Evolutionary conservation across 2,797 vertebrate genomes (phyloP).

Genomic region (Lithobates pipiens): DNA sequence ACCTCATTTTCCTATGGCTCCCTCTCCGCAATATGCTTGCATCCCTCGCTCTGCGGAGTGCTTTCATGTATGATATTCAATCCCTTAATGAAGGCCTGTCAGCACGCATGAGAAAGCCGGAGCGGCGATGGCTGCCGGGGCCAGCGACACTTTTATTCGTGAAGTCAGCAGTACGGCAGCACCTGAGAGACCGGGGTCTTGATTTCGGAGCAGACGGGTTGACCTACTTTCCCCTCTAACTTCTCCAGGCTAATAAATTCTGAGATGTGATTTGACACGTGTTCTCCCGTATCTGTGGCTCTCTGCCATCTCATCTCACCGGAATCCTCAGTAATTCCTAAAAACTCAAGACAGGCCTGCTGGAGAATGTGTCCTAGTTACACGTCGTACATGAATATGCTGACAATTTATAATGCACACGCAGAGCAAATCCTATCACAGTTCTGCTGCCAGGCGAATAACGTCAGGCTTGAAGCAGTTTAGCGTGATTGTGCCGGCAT

Average conservation of each 20-base stretch:
- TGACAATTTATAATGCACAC: background rate
- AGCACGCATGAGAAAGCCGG: background rate
- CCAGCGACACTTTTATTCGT: slow-evolving; percentile 4
- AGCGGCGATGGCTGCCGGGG: background rate
- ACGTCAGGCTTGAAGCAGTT: background rate
- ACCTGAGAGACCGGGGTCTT: slow-evolving; percentile 28
- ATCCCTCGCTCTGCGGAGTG: background rate
- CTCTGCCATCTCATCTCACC: slow-evolving; percentile 17
- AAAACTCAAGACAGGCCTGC: background rate
- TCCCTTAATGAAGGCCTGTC: slow-evolving; percentile 35
- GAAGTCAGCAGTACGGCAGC: slow-evolving; percentile 21
- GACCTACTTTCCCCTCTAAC: slow-evolving; percentile 48
- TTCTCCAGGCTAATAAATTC: slow-evolving; percentile 40
- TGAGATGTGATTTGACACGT: slow-evolving; percentile 19
- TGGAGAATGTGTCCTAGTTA: slow-evolving; percentile 10
- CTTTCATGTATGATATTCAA: slow-evolving; percentile 41
- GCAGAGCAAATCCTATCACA: background rate
- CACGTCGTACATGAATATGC: background rate
- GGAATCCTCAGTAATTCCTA: slow-evolving; percentile 26
- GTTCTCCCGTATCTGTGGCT: slow-evolving; percentile 29
- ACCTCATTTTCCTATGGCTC: slow-evolving; percentile 5
- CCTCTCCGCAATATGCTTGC: slow-evolving; percentile 11
- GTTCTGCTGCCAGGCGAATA: background rate
- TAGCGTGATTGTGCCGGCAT: background rate
- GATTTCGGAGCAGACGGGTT: slow-evolving; percentile 38